These are phyloP conservation scores for Ischnura elegans DNA, from an alignment of 2,888 invertebrate species.

Conservation along the genomic window DNA sequence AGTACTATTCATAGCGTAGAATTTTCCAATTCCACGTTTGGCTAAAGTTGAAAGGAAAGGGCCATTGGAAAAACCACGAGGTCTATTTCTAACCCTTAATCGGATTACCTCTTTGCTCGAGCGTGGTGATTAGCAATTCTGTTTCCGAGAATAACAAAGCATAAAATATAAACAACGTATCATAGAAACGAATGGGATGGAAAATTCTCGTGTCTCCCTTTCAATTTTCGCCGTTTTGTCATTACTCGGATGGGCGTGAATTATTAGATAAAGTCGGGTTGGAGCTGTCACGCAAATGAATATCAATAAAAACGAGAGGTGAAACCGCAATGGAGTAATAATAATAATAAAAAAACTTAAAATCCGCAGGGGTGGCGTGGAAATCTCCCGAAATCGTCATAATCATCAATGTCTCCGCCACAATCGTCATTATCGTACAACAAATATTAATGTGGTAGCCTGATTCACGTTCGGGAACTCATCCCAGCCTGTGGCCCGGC, in stretches of 20 bases:
- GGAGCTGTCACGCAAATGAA: neutral
- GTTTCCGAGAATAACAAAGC: neutral
- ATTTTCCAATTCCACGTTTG: no score
- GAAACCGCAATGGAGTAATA: no score
- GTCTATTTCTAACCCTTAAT: neutral
- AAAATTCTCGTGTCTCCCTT: neutral
- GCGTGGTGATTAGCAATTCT: neutral
- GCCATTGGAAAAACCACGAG: no score
- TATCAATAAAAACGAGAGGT: neutral
- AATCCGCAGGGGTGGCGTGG: neutral
- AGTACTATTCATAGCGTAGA: no score
- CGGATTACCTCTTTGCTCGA: neutral
- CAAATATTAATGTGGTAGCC: neutral
- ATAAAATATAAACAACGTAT: neutral
- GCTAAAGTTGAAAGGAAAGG: no score
- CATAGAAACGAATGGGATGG: neutral
- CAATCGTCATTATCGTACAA: no score
- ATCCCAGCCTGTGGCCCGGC: no score
- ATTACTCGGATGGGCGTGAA: neutral
- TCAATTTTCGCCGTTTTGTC: neutral
- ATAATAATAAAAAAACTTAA: no score
- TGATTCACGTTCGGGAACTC: neutral
- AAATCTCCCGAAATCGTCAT: neutral
- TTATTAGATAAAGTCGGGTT: neutral
- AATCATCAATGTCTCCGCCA: neutral